A percentile compares a stretch with the other conserved stretches of the same genome.
Evolutionary conservation across 2,113 vertebrate genomes (phyloP).

Genomic region (Nyctibius bracteatus): DNA sequence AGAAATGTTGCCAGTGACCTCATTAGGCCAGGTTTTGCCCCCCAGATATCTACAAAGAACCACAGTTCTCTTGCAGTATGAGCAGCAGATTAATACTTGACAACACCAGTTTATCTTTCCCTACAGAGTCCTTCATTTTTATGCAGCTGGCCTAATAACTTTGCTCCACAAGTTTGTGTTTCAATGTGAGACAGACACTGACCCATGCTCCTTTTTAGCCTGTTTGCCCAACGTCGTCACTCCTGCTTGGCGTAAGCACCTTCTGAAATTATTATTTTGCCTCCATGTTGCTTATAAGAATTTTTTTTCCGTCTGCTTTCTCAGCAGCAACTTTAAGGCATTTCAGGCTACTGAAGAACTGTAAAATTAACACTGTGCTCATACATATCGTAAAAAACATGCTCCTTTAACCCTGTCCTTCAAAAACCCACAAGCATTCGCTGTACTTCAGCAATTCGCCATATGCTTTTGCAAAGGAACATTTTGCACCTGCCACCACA

Average conservation of each 20-base stretch:
- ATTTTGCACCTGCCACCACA: slow-evolving; percentile 26
- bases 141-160: not conserved
- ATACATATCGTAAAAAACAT: not conserved
- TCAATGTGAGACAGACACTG: not conserved
- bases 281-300: not conserved
- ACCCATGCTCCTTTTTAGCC: not conserved
- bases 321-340: slow-evolving; percentile 11
- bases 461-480: slow-evolving; percentile 1
- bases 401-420: slow-evolving; percentile 14
- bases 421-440: not conserved
- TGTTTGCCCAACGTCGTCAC: not conserved
- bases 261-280: not conserved
- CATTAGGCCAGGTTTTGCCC: not conserved
- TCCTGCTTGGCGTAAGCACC: not conserved
- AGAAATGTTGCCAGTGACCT: not conserved
- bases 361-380: not conserved
- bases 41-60: not conserved
- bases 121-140: not conserved
- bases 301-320: slow-evolving; percentile 2
- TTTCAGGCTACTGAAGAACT: not conserved
- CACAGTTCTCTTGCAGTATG: not conserved
- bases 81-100: not conserved
- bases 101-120: not conserved
- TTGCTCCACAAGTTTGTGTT: not conserved
- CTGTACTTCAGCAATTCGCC: not conserved